Percentiles rank a stretch among this genome's conserved stretches.
Conservation (phyloP, 2,888 invertebrate genomes). For the Deroplatys truncata region DNA sequence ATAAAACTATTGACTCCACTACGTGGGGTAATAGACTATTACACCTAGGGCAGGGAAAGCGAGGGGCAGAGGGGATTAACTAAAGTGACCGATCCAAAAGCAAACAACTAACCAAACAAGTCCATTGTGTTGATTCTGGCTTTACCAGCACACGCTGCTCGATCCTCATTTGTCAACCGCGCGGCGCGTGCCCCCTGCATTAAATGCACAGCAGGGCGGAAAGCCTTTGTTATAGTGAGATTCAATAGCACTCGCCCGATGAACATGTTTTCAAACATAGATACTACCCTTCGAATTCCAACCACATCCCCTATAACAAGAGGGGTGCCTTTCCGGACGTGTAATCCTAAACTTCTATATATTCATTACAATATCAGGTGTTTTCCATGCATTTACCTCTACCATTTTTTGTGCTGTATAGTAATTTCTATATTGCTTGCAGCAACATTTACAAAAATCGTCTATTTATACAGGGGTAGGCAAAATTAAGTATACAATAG, state of each 20-base stretch:
- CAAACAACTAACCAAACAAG: neutral
- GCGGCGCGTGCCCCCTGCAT: conserved; percentile 6
- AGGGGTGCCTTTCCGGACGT: neutral
- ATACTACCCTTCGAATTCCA: neutral
- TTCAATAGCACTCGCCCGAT: neutral
- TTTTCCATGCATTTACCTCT: neutral
- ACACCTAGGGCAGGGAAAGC: neutral
- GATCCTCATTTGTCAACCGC: conserved; percentile 14
- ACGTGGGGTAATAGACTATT: neutral
- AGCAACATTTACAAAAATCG: neutral
- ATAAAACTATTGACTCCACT: neutral
- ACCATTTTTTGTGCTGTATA: neutral
- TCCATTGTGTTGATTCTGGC: neutral
- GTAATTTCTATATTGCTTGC: neutral
- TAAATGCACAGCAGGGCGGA: neutral
- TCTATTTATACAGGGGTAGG: no score
- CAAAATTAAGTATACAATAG: no score
- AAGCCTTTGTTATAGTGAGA: neutral
- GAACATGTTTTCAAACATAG: neutral
- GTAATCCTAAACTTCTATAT: no score
- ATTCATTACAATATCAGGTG: neutral
- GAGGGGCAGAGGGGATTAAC: neutral
- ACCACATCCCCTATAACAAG: neutral
- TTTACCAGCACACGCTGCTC: neutral
- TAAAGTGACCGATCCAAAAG: neutral